phyloP scores from a whole-genome alignment of 2,113 vertebrate genomes.

The Amphiprion ocellaris region DNA sequence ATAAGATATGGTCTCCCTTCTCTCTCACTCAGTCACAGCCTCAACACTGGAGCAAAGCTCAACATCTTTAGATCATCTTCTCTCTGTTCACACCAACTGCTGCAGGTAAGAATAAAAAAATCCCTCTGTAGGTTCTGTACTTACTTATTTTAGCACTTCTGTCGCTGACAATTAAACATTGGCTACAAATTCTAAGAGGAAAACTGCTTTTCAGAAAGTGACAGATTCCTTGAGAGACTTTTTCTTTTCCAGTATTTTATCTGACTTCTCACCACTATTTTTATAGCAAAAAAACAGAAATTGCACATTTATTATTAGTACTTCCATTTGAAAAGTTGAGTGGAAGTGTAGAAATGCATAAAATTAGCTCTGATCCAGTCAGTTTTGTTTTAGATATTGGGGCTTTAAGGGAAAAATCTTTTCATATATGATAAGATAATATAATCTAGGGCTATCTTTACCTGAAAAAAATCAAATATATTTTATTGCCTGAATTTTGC shows the following conservation, averaged over 20 bases:
- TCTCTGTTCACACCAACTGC: slow-evolving; percentile 26
- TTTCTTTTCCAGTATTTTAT: not conserved
- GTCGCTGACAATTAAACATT: no score
- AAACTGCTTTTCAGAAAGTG: not conserved
- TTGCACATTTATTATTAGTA: no score
- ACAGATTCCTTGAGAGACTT: not conserved
- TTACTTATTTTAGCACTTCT: not conserved
- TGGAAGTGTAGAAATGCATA: no score
- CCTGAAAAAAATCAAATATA: not conserved
- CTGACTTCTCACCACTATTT: not conserved
- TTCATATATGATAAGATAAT: no score
- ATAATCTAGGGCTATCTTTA: no score
- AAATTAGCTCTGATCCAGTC: no score
- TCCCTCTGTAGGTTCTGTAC: not conserved
- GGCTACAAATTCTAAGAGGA: not conserved
- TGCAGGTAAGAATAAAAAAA: slow-evolving; percentile 68
- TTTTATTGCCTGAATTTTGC: not conserved
- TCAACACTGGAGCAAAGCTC: slow-evolving; percentile 53
- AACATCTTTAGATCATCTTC: slow-evolving; percentile 51
- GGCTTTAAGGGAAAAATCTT: no score
- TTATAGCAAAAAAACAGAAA: no score
- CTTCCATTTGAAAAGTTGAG: no score
- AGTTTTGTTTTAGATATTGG: no score
- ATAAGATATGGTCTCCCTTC: slow-evolving; percentile 53
- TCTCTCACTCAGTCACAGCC: slow-evolving; percentile 50